These are phyloP conservation scores for Epirrhoe alternata DNA, from an alignment of 2,888 invertebrate species.

Conservation along the genomic window DNA sequence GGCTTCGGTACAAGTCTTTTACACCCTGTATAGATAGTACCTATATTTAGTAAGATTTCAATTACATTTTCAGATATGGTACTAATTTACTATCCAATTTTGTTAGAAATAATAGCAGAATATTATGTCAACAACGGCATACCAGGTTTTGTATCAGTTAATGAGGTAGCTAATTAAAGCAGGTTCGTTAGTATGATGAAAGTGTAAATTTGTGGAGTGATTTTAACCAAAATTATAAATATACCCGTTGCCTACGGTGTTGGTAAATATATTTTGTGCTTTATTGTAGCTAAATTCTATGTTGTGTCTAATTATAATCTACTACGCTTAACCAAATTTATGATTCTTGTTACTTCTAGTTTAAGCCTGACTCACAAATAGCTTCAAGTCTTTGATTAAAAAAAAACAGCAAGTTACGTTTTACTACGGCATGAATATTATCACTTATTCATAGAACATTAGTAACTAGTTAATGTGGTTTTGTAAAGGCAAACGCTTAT, in stretches of 20 bases:
- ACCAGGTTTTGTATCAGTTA: slow-evolving; percentile 20
- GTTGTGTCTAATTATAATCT: too few relatives aligned
- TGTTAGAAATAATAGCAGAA: not conserved
- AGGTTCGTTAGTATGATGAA: slow-evolving; percentile 30
- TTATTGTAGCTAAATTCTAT: too few relatives aligned
- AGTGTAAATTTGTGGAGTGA: slow-evolving; percentile 17
- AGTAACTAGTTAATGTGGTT: not conserved
- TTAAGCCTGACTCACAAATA: too few relatives aligned
- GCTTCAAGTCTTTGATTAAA: too few relatives aligned
- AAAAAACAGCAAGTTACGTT: too few relatives aligned
- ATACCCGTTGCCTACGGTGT: not conserved
- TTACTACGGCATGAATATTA: not conserved
- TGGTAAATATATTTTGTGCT: not conserved
- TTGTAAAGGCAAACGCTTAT: slow-evolving; percentile 2
- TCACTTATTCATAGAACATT: not conserved
- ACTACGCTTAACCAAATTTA: too few relatives aligned
- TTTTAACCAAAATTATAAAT: slow-evolving; percentile 11
- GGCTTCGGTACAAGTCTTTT: too few relatives aligned
- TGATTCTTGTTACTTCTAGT: too few relatives aligned
- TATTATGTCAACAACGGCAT: not conserved
- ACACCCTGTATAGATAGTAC: too few relatives aligned
- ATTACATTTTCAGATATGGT: not conserved
- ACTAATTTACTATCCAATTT: not conserved
- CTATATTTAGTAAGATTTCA: too few relatives aligned
- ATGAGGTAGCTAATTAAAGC: slow-evolving; percentile 23